Evolutionary conservation across 2,888 invertebrate species (phyloP).

Genomic region (Creontiades dilutus): DNA sequence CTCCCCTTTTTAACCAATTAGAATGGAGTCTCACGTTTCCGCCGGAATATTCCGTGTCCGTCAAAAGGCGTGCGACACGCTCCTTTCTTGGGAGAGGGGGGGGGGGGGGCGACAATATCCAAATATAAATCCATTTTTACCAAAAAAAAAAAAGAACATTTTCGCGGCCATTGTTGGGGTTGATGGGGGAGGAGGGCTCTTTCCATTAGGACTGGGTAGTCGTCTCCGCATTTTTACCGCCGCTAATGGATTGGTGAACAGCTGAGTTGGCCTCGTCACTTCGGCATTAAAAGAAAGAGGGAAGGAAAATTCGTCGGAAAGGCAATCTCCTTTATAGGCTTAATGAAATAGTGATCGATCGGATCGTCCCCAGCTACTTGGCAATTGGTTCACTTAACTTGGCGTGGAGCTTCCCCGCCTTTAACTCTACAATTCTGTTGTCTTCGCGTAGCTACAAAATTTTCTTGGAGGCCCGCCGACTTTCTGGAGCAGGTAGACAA

Average conservation of each 20-base stretch:
- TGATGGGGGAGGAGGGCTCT: neutral
- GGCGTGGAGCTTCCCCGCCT: neutral
- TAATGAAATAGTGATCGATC: constrained; percentile 39
- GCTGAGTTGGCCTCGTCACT: constrained; percentile 28
- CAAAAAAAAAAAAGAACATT: neutral
- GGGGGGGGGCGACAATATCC: constrained; percentile 9
- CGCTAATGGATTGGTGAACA: constrained; percentile 33
- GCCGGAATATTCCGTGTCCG: constrained; percentile 19
- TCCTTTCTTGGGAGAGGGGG: too few relatives aligned
- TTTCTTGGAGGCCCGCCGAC: neutral
- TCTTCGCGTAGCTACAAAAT: neutral
- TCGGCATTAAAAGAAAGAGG: neutral
- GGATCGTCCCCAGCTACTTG: constrained; percentile 19
- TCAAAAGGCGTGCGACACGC: constrained; percentile 19
- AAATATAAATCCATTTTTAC: constrained; percentile 39
- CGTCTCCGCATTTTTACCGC: constrained; percentile 30
- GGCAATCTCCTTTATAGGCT: constrained; percentile 40
- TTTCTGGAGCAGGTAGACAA: too few relatives aligned
- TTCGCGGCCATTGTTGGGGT: neutral
- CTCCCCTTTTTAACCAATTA: constrained; percentile 33
- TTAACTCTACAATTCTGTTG: neutral
- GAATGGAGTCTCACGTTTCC: constrained; percentile 18
- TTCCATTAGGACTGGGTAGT: constrained; percentile 12
- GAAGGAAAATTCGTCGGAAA: neutral
- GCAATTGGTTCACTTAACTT: constrained; percentile 21